Evolutionary conservation across 2,797 vertebrate species (phyloP), one percentile per base, ranked within the genome.

Genomic region (Typhlichthys subterraneus): DNA sequence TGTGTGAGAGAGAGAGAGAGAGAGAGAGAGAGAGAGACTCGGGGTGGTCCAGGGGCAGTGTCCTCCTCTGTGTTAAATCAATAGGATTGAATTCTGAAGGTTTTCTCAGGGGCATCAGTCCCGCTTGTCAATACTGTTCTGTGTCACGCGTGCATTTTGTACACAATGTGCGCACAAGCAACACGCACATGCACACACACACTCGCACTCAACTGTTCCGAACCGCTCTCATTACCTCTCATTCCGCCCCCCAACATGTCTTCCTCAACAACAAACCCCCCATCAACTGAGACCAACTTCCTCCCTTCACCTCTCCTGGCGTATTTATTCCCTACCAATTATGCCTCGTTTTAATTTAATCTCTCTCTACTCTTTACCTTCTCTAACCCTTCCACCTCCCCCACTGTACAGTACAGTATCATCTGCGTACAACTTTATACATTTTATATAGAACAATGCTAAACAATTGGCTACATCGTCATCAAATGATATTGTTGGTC

Each of bases 21-120:
- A 19, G 19, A 19, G 19, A 19, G 19, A 19, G 19, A 75, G 57
- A 48, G 76, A 73, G 86, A 87, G 88, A 91, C 89, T 85, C 86
- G 86, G 88, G 81, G 80, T 85, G 81, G 83, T 88, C 85, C 84
- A 78, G 70, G 82, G 88, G 81, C 84, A 80, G 85, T 85, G 87
- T 86, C 85, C 85, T 85, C 82, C 78, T 84, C 86, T 91, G 87
- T 86, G 85, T 83, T 69, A 77, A 90, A 93, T 93, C 90, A 72
- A 92, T 93, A 82, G 70, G 92, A 94, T 93, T 93, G 92, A 93
- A 93, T 92, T 91, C 87, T 92, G 91, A 94, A 94, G 92, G 93
- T 92, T 88, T 87, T 92, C 91, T 92, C 84, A 85, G 73, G 61
- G 93, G 88, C 92, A 88, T 87, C 76, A 81, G 86, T 61, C 81